Evolutionary conservation across 1,140 invertebrate genomes (phyloP).

Genomic region (Ericerus pela): DNA sequence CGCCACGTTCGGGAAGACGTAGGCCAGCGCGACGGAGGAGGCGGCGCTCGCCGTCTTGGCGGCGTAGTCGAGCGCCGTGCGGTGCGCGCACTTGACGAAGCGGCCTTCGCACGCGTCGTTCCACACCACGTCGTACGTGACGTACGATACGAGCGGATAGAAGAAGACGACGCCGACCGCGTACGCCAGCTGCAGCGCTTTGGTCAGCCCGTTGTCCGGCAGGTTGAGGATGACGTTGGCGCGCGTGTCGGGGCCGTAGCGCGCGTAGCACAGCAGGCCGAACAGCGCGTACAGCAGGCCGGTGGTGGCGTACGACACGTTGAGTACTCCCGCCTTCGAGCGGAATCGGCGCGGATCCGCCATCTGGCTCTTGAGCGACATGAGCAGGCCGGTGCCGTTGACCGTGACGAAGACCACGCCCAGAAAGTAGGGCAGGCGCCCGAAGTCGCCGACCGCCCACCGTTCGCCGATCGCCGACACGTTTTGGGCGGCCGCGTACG

Average conservation of each 20-base stretch:
- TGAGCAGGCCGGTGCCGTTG: constrained; percentile 63
- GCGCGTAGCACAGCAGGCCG: constrained; percentile 39
- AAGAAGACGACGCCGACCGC: constrained; percentile 39
- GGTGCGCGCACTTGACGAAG: not conserved
- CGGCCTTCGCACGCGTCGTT: not conserved
- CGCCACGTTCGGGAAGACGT: constrained; percentile 13
- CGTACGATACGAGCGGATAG: constrained; percentile 45
- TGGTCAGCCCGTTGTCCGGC: constrained; percentile 18
- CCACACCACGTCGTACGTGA: constrained; percentile 45
- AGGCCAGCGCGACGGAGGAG: constrained; percentile 1
- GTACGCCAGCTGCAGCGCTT: not conserved
- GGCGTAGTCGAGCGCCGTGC: not conserved
- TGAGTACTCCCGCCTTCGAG: constrained; percentile 34
- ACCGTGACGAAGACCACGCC: constrained; percentile 64
- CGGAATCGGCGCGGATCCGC: constrained; percentile 31
- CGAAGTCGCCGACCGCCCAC: constrained; percentile 32
- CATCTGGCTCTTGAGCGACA: constrained; percentile 40
- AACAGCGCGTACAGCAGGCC: constrained; percentile 32
- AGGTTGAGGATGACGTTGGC: constrained; percentile 31
- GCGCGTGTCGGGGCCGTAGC: constrained; percentile 32
- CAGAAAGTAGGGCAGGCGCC: constrained; percentile 47
- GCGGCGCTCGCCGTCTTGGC: not conserved
- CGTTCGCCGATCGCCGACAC: constrained; percentile 34
- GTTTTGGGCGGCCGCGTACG: constrained; percentile 37
- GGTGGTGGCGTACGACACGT: constrained; percentile 34